phyloP scores from a whole-genome alignment of 1,140 invertebrate genomes.

The Chymomyza costata region DNA sequence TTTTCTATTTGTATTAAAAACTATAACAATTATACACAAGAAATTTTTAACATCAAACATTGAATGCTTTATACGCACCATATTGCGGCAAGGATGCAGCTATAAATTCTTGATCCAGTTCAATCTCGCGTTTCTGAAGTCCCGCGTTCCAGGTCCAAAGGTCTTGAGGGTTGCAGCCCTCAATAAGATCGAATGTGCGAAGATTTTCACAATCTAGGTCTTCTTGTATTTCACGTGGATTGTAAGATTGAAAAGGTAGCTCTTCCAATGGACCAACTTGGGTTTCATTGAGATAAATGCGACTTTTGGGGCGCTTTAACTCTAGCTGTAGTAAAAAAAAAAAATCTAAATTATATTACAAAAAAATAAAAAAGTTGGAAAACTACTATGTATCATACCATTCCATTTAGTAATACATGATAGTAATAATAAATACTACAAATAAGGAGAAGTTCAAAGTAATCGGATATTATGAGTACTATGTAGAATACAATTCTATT shows the following conservation, averaged over 20 bases:
- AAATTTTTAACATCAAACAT: too few relatives aligned
- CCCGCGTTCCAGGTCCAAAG: slow-evolving; percentile 68
- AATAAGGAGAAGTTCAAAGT: too few relatives aligned
- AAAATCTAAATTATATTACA: too few relatives aligned
- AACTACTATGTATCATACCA: too few relatives aligned
- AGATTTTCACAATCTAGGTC: slow-evolving; percentile 54
- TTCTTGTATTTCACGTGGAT: slow-evolving; percentile 62
- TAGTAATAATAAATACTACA: too few relatives aligned
- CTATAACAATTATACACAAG: too few relatives aligned
- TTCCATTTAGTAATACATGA: too few relatives aligned
- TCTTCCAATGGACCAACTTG: slow-evolving; percentile 56
- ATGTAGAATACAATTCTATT: too few relatives aligned
- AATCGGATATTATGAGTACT: too few relatives aligned
- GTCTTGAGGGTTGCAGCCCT: slow-evolving; percentile 50
- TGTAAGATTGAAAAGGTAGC: slow-evolving; percentile 52
- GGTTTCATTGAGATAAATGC: slow-evolving; percentile 62
- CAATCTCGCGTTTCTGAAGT: slow-evolving; percentile 46
- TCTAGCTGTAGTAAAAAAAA: slow-evolving; percentile 43
- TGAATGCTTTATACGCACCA: slow-evolving; percentile 39
- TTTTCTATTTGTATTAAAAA: slow-evolving; percentile 34
- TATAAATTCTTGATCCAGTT: slow-evolving; percentile 53
- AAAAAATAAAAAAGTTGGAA: too few relatives aligned
- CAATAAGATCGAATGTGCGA: slow-evolving; percentile 54
- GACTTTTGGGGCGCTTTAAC: slow-evolving; percentile 65
- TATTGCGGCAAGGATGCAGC: slow-evolving; percentile 50